Evolutionary conservation across 2,797 vertebrate species (phyloP).

Genomic region (Phrynocephalus forsythii): DNA sequence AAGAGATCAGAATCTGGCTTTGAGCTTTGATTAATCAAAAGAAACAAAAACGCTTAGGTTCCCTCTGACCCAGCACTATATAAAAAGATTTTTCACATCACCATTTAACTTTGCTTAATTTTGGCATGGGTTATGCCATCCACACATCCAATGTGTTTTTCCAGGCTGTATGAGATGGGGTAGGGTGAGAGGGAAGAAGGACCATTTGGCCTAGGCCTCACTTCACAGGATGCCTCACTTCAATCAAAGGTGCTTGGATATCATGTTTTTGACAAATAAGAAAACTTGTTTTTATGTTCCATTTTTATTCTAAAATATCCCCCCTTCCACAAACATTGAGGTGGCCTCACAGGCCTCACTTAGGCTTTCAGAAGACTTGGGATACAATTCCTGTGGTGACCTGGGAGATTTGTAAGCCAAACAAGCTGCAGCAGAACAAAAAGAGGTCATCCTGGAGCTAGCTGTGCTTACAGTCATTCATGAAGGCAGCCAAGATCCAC

Average conservation of each 20-base stretch:
- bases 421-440: slow-evolving; percentile 21
- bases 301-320: too few relatives aligned
- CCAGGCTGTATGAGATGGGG: too few relatives aligned
- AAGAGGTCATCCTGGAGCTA: slow-evolving; percentile 21
- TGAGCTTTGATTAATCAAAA: not conserved
- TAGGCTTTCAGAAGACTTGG: too few relatives aligned
- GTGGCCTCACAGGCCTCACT: too few relatives aligned
- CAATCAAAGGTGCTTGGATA: too few relatives aligned
- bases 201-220: too few relatives aligned
- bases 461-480: slow-evolving; percentile 38
- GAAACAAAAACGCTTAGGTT: not conserved
- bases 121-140: not conserved
- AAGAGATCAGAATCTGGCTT: not conserved
- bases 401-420: slow-evolving; percentile 22
- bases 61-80: not conserved
- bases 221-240: too few relatives aligned
- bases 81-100: slow-evolving; percentile 1
- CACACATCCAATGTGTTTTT: not conserved
- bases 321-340: too few relatives aligned
- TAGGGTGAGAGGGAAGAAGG: too few relatives aligned
- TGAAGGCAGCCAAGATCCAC: slow-evolving; percentile 21
- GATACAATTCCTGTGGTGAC: slow-evolving; percentile 25
- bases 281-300: too few relatives aligned
- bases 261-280: too few relatives aligned
- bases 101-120: not conserved